These are phyloP conservation scores for Araneus ventricosus DNA, from an alignment of 1,140 invertebrate species.

Conservation along the genomic window DNA sequence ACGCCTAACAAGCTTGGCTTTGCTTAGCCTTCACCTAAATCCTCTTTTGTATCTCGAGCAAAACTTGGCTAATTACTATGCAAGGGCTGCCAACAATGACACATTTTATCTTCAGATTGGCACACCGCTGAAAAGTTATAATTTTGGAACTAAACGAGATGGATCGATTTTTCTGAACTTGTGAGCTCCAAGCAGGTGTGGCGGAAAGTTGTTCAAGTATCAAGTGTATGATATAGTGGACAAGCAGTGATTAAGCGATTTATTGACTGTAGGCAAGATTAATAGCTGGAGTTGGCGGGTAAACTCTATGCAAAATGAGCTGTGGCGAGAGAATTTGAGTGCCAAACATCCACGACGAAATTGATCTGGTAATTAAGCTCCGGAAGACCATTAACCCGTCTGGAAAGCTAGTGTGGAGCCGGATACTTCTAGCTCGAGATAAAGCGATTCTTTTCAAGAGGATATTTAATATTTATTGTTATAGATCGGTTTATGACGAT, in stretches of 20 bases:
- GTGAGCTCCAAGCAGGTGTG: constrained; percentile 61
- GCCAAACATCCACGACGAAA: constrained; percentile 50
- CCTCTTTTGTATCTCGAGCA: background rate
- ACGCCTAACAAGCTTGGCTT: background rate
- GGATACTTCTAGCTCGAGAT: background rate
- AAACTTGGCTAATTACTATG: constrained; percentile 13
- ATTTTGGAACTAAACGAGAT: background rate
- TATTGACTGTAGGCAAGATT: constrained; percentile 65
- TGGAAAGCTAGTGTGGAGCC: background rate
- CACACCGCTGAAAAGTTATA: constrained; percentile 32
- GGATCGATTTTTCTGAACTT: constrained; percentile 62
- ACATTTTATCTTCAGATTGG: constrained; percentile 24
- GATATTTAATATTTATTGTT: constrained; percentile 6
- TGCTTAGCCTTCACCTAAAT: background rate
- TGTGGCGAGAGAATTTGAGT: constrained; percentile 40
- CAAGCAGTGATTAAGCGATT: constrained; percentile 65
- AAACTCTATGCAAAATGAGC: constrained; percentile 54
- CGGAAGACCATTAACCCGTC: constrained; percentile 35
- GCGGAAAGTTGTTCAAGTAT: constrained; percentile 52
- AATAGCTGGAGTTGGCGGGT: constrained; percentile 23
- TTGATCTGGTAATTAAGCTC: constrained; percentile 53
- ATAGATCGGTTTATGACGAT: too few relatives aligned
- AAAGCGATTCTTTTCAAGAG: background rate
- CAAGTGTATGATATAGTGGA: constrained; percentile 59
- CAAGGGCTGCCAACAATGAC: constrained; percentile 32